Evolutionary conservation across 2,113 vertebrate species (phyloP), one percentile per base, ranked within the genome.

Genomic region (Petromus typicus): DNA sequence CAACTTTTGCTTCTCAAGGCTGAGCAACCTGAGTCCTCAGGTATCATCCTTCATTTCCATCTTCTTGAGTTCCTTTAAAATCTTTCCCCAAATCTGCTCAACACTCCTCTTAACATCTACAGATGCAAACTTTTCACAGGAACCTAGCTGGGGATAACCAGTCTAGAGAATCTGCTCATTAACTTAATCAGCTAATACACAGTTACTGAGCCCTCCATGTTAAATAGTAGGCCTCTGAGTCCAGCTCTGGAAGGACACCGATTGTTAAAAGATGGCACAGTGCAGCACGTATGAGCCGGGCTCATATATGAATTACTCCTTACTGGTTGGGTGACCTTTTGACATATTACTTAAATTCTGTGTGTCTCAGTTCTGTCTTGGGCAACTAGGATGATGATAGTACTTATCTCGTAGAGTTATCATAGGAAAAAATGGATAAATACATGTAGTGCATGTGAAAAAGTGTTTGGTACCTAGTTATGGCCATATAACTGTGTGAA

Each of bases 31-130:
- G 56, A 86, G 76, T 95, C 54, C 76, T 73, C 78, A 66, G 57
- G 59, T 84, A 22, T 96, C 51, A 96, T 97, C 93, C 82, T 95
- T 97, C 59, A 92, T 97, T 96, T 95, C 84, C n/a, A 78, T 95
- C 86, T 88, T 90, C 75, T 51, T 78, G 51, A 84, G 45, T 86
- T 94, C 87, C 59, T 80, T 57, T 64, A 85, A 96, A 92, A 27
- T 45, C 56, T 27, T 18, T 94, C 56, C 80, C 56, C 40, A 86
- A 64, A 64, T 88, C 51, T 66, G 22, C 57, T 95, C 59, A 61
- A 88, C 64, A 22, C 43, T 43, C 59, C 43, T 43, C 59, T 89
- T 91, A 92, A 71, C 54, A 76, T 89, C 61, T 91, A 11, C 13
- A 66, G 32, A 30, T 43, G 73, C 67, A 57, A 93, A 81, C 51